A percentile compares a stretch with the other conserved stretches of the same genome.
phyloP scores from a whole-genome alignment of 2,888 invertebrate genomes.

The Gastrophysa polygoni region DNA sequence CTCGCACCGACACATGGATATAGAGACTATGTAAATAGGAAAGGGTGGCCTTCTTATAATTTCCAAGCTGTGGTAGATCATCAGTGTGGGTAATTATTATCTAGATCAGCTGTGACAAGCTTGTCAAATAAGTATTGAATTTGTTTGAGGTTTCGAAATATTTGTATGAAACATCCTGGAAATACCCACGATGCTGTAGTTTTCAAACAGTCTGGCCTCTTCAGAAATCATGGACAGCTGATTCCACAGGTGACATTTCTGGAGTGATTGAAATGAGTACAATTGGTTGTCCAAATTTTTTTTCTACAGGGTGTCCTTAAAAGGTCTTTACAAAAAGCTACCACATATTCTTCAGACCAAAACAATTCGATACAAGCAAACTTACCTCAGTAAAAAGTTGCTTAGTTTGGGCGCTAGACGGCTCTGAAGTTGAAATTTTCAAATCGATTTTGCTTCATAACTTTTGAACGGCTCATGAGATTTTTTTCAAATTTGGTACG shows the following conservation, averaged over 20 bases:
- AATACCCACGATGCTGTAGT: not conserved
- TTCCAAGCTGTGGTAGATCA: slow-evolving; percentile 10
- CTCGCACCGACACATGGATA: slow-evolving; percentile 5
- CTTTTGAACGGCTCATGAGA: too few species aligned
- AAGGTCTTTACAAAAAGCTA: too few species aligned
- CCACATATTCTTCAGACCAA: too few species aligned
- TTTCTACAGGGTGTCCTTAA: too few species aligned
- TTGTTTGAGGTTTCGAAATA: not conserved
- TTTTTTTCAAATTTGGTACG: too few species aligned
- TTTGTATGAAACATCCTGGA: not conserved
- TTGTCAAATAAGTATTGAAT: not conserved
- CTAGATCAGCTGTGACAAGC: not conserved
- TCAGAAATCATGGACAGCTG: not conserved
- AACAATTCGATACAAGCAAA: too few species aligned
- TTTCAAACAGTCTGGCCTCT: not conserved
- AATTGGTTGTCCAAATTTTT: too few species aligned
- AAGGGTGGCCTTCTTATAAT: slow-evolving; percentile 13
- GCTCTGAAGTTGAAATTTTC: too few species aligned
- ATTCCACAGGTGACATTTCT: not conserved
- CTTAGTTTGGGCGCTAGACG: too few species aligned
- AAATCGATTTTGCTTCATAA: too few species aligned
- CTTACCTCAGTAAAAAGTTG: too few species aligned
- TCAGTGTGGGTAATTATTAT: not conserved
- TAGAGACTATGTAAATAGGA: slow-evolving; percentile 8
- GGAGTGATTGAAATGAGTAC: too few species aligned